phyloP scores from a whole-genome alignment of 2,797 vertebrate genomes.

The Hyperoplus immaculatus region DNA sequence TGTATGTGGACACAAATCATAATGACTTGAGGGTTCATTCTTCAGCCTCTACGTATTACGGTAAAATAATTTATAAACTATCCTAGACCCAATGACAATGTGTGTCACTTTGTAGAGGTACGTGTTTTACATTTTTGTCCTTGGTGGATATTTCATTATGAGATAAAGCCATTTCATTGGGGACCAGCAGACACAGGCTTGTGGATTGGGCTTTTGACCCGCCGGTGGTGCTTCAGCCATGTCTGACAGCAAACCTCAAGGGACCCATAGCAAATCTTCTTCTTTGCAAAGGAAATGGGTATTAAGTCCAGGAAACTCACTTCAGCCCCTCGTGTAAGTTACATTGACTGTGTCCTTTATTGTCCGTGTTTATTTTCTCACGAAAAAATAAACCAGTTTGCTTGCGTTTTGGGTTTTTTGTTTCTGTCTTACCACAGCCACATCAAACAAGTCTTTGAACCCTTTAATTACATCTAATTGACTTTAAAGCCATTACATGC shows the following conservation, averaged over 20 bases:
- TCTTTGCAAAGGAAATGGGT: slow-evolving; percentile 46
- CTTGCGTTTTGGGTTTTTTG: not conserved
- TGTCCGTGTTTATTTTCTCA: slow-evolving; percentile 24
- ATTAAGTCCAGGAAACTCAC: slow-evolving; percentile 46
- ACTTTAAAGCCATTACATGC: not conserved
- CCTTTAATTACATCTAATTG: slow-evolving; percentile 2
- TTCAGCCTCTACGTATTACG: not conserved
- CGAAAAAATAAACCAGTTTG: not conserved
- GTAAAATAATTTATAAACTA: not conserved
- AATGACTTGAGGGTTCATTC: not conserved
- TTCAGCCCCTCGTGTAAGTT: not conserved
- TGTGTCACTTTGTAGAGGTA: slow-evolving; percentile 5
- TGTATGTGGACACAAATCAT: slow-evolving; percentile 17
- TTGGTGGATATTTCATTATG: slow-evolving; percentile 19
- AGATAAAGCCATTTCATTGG: slow-evolving; percentile 13
- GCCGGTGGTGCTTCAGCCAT: not conserved
- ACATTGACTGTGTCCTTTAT: slow-evolving; percentile 20
- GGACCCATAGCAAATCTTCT: slow-evolving; percentile 37
- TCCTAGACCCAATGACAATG: not conserved
- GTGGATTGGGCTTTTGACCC: slow-evolving; percentile 22
- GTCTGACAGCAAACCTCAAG: slow-evolving; percentile 50
- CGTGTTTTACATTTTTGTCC: slow-evolving; percentile 15
- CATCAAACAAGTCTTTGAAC: slow-evolving; percentile 8
- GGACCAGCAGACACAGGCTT: slow-evolving; percentile 21
- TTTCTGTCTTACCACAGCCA: slow-evolving; percentile 10